These are phyloP conservation scores for Pristionchus japonicus DNA, from an alignment of 2,888 invertebrate species.

Conservation along the genomic window DNA sequence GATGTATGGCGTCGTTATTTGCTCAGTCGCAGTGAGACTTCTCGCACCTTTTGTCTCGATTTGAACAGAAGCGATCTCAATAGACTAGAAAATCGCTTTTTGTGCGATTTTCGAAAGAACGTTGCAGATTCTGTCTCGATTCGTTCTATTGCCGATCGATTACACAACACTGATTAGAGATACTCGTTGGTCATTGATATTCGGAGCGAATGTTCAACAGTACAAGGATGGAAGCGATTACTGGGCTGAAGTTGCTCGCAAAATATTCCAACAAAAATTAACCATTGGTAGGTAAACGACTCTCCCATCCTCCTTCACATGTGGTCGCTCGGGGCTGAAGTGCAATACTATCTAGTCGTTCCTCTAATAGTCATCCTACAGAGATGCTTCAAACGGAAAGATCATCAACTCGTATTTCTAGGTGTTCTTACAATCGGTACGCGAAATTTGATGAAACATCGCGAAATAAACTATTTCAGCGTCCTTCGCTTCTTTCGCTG, in stretches of 20 bases:
- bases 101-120: background rate
- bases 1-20: conserved; percentile 8
- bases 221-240: background rate
- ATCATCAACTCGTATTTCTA: background rate
- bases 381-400: background rate
- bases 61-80: background rate
- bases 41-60: background rate
- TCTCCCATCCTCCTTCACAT: conserved; percentile 8
- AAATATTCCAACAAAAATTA: background rate
- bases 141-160: background rate
- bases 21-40: background rate
- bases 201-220: background rate
- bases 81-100: background rate
- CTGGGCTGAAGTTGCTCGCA: background rate
- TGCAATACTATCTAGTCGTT: background rate
- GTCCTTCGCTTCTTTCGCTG: background rate
- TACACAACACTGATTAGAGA: background rate
- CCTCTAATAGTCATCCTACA: background rate
- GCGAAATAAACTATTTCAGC: background rate
- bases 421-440: background rate
- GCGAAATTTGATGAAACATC: background rate
- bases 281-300: background rate
- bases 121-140: background rate
- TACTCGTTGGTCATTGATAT: background rate
- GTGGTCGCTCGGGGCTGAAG: conserved; percentile 20